Conservation (phyloP, 1,140 invertebrate genomes). For the Papilio dardanus region DNA sequence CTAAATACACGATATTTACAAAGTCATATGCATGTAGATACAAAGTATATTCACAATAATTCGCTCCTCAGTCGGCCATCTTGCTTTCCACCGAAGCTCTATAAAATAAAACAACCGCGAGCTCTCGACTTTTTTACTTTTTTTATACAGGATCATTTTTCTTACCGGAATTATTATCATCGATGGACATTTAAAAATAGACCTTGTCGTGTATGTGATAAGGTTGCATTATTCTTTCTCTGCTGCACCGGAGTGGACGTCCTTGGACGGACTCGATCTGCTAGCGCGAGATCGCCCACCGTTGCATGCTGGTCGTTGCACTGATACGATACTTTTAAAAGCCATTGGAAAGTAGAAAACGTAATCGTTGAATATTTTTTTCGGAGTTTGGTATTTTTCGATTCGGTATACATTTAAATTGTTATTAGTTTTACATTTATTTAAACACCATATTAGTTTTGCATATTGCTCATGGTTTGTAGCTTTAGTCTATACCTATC, state of each 20-base stretch:
- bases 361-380: constrained; percentile 56
- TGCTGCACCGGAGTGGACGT: constrained; percentile 70
- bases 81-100: constrained; percentile 67
- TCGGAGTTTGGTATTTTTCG: constrained; percentile 9
- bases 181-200: constrained; percentile 47
- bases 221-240: constrained; percentile 47
- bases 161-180: constrained; percentile 68
- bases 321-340: constrained; percentile 76
- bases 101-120: constrained; percentile 79
- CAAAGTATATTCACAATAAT: constrained; percentile 60
- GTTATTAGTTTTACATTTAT: constrained; percentile 8
- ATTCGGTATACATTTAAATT: neutral
- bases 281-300: constrained; percentile 78
- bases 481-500: neutral
- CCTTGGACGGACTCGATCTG: constrained; percentile 82
- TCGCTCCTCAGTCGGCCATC: constrained; percentile 74
- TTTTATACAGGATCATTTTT: constrained; percentile 83
- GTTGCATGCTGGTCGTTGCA: constrained; percentile 76
- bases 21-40: neutral
- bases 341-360: constrained; percentile 80
- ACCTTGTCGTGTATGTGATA: constrained; percentile 46
- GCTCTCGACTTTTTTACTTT: constrained; percentile 71
- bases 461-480: neutral
- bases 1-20: neutral
- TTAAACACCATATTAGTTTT: neutral